Conservation (phyloP, 2,888 invertebrate genomes). For the Ormyrus pomaceus region DNA sequence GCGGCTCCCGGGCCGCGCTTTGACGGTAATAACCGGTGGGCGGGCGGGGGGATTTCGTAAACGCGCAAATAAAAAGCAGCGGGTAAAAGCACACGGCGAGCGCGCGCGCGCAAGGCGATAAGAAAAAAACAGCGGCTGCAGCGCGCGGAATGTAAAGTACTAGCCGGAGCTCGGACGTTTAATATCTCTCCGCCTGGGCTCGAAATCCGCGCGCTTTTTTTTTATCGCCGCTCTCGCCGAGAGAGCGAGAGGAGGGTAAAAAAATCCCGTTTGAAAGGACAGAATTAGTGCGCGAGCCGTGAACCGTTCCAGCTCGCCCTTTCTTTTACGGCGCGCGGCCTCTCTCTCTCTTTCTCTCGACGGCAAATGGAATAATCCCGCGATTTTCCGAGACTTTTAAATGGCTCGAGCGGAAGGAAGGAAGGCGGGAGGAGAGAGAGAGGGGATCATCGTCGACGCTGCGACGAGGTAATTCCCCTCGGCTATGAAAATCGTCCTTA, state of each 20-base stretch:
- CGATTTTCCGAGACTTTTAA: slow-evolving; percentile 50
- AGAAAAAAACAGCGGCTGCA: slow-evolving; percentile 22
- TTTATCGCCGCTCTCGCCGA: slow-evolving; percentile 14
- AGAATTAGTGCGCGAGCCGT: slow-evolving; percentile 53
- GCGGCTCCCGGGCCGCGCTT: too few species aligned
- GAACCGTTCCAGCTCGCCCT: slow-evolving; percentile 12
- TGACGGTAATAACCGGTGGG: too few species aligned
- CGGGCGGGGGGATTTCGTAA: slow-evolving; percentile 6
- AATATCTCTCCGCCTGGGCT: slow-evolving; percentile 46
- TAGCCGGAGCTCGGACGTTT: slow-evolving; percentile 38
- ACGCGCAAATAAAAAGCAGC: slow-evolving; percentile 26
- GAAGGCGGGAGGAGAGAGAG: too few species aligned
- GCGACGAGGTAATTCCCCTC: slow-evolving; percentile 59
- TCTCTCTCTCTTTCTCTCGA: neutral
- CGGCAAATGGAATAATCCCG: slow-evolving; percentile 58
- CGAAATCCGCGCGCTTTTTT: slow-evolving; percentile 42
- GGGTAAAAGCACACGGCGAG: neutral
- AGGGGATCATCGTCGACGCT: slow-evolving; percentile 48
- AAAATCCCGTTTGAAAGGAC: slow-evolving; percentile 52
- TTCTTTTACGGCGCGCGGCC: too few species aligned
- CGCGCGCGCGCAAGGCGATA: slow-evolving; percentile 1
- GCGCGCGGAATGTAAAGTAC: slow-evolving; percentile 48
- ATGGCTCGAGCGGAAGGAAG: neutral
- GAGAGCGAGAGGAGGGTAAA: neutral
- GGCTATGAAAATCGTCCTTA: slow-evolving; percentile 61